phyloP scores from a whole-genome alignment of 2,797 vertebrate genomes.

The Argya squamiceps region DNA sequence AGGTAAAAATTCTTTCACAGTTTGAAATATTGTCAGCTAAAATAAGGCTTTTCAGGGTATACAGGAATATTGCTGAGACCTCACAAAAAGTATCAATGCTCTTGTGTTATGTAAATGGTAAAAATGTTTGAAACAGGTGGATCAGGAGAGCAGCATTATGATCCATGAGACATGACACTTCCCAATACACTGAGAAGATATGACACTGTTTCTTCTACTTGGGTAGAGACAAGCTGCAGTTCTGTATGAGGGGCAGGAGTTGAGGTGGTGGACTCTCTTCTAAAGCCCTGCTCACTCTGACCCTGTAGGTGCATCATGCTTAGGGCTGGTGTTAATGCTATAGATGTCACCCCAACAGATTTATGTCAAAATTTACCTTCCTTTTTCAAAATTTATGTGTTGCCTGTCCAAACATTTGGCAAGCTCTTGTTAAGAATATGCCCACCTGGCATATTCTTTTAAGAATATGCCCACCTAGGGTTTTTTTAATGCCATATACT shows the following conservation, averaged over 20 bases:
- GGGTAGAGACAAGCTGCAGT: neutral
- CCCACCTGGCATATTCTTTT: neutral
- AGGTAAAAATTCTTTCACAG: neutral
- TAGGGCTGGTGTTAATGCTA: neutral
- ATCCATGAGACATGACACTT: neutral
- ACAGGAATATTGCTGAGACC: neutral
- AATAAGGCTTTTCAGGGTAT: neutral
- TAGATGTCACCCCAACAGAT: neutral
- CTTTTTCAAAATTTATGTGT: neutral
- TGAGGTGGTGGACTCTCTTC: neutral
- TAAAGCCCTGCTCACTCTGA: neutral
- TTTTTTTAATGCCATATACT: neutral
- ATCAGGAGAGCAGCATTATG: neutral
- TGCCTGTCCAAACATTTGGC: neutral
- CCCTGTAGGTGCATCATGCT: neutral
- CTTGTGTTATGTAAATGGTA: neutral
- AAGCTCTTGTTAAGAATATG: neutral
- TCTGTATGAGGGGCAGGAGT: neutral
- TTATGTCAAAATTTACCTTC: neutral
- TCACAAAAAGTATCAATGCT: neutral
- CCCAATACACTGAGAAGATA: neutral
- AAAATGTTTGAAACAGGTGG: neutral
- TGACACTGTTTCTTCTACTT: neutral
- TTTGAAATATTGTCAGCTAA: neutral
- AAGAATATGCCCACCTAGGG: neutral